These are phyloP conservation scores for Anser brachyrhynchus DNA, from an alignment of 2,113 vertebrate genomes.

Conservation along the genomic window DNA sequence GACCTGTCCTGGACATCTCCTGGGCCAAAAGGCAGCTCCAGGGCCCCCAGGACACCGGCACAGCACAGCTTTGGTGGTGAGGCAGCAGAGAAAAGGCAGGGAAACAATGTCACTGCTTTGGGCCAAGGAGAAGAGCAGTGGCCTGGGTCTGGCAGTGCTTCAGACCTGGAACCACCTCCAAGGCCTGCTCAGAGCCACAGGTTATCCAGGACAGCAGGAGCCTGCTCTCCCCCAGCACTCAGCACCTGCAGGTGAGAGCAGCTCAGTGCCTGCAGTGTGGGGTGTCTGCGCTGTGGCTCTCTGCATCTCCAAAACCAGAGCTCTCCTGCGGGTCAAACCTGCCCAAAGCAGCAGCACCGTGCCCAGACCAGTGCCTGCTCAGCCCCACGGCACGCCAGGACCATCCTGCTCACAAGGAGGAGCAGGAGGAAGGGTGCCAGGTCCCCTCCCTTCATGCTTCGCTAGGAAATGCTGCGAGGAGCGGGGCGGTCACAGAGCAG, in stretches of 20 bases:
- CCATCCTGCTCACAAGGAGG: background rate
- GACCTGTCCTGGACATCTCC: background rate
- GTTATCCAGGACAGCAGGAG: background rate
- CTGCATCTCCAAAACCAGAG: background rate
- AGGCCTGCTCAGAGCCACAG: background rate
- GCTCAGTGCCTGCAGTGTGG: accelerated
- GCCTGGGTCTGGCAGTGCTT: background rate
- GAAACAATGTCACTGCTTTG: background rate
- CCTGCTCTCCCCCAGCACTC: accelerated
- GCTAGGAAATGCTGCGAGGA: background rate
- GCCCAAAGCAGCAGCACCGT: accelerated
- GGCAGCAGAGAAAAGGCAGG: background rate
- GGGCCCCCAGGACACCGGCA: no score
- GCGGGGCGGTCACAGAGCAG: background rate
- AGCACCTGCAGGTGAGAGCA: accelerated
- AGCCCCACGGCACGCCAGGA: background rate
- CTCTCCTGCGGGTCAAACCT: background rate
- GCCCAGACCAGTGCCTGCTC: background rate
- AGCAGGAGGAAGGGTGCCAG: accelerated
- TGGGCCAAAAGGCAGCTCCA: background rate
- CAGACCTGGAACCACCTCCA: background rate
- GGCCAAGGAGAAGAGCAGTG: background rate
- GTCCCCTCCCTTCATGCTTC: background rate
- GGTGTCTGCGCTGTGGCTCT: background rate
- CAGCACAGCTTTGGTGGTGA: background rate